Evolutionary conservation across 2,113 vertebrate genomes (phyloP), one percentile per base, ranked within the genome.

Genomic region (Saguinus imperator): DNA sequence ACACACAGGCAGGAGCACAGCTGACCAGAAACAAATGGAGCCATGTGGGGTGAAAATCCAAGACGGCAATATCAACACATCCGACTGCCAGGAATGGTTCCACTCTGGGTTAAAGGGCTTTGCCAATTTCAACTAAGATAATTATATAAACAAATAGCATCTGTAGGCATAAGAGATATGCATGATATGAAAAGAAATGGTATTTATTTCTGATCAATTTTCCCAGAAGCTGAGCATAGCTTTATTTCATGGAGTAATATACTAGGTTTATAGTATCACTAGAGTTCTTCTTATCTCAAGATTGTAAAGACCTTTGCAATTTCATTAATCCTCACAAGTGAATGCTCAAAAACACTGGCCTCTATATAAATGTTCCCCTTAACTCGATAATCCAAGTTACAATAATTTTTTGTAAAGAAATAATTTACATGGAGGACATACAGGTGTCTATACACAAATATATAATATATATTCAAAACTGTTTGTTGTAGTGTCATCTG

Each of bases 81-180:
- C 94, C 57, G 94, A 55, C 94, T 25, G 45, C 40, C 58, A 32
- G n/a, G 66, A 90, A 40, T 3, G 86, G 21, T 58, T 50, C 35
- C 32, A 5, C 14, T 88, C 73, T 45, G 11, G 48, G 93, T 75
- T 32, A 88, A 87, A 90, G 80, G 76, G 20, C 37, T 91, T 81
- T 75, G 64, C 70, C 90, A 81, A 18, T 77, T 94, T 77, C 81
- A n/a, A 72, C 58, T 88, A 61, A 61, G 23, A 20, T 82, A 43
- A 95, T 64, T 92, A 75, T 52, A 35, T 13, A 96, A 91, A 87
- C 80, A 82, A 87, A 66, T 13, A 76, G 40, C 66, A 50, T 91
- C 70, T 45, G 7, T 79, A 73, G 18, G 45, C 55, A 77, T 5
- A 76, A 23, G n/a, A 72, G 89, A 83, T 43, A 66, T 43, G 16